Evolutionary conservation across 1,140 invertebrate genomes (phyloP), one percentile per base, ranked within the genome.

Genomic region (Patella vulgata): DNA sequence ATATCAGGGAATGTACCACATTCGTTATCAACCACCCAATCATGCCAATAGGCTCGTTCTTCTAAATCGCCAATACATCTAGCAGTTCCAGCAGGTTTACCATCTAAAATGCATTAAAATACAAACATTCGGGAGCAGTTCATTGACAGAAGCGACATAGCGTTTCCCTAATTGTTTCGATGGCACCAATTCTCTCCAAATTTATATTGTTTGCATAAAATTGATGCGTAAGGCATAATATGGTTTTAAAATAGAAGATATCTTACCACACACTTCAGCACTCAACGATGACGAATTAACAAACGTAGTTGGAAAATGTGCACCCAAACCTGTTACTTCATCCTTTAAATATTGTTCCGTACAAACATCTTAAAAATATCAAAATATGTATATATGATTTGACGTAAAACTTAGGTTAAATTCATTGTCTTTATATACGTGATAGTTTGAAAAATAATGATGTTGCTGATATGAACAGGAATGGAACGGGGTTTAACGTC

Each of bases 21-120:
- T 5, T 54, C 40, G 36, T 57, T 66, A 4, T 43, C 52, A 2
- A 71, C 55, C 1, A 25, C 11, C 48, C 70, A 58, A 39, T 69
- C 40, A 0, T 51, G 48, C 75, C 73, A 75, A 12, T 66, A 62
- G 14, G 70, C 68, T 2, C 73, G 70, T 5, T 51, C 68, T 14
- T 62, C 40, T 39, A 68, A 69, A 46, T 78, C 63, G 11, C 73
- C 75, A 23, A 60, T 57, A 52, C 73, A 75, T 40, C 59, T 59
- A 1, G 73, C 73, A n/a, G 59, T 63, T 19, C 68, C 75, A 5
- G 63, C 59, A 17, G 57, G 53, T n/a, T 64, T 48, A 0, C 58
- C 64, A 23, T 69, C 70, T 61, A 47, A 39, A 36, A 33, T 19
- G 33, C 33, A 5, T n/a, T n/a, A n/a, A n/a, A n/a, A n/a, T n/a